phyloP scores from a whole-genome alignment of 2,113 vertebrate species.

The Strix aluco region DNA sequence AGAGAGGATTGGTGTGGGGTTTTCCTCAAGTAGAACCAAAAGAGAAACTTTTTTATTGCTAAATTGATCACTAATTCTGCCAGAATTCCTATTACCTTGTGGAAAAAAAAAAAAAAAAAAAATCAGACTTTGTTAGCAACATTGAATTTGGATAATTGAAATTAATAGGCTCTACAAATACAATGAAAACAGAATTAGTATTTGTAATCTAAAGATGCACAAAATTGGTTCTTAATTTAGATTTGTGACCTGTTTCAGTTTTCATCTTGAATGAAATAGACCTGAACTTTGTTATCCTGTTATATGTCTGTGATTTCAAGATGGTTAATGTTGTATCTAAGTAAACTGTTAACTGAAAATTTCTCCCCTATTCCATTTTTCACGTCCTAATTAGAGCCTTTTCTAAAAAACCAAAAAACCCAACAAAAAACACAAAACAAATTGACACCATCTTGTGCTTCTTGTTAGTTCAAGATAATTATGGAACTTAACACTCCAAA shows the following conservation, averaged over 20 bases:
- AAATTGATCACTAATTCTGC: not conserved
- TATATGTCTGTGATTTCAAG: not conserved
- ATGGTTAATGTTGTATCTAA: not conserved
- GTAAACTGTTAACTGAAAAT: not conserved
- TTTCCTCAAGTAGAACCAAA: not conserved
- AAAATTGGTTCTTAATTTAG: not conserved
- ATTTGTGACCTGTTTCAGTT: not conserved
- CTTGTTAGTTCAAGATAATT: slow-evolving; percentile 39
- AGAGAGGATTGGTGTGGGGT: not conserved
- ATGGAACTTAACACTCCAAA: slow-evolving; percentile 16
- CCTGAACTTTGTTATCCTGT: not conserved
- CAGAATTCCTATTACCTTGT: not conserved
- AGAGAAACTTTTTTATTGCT: not conserved
- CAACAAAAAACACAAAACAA: not conserved
- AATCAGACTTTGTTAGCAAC: not conserved
- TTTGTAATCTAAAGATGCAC: not conserved
- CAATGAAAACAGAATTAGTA: not conserved
- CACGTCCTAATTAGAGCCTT: not conserved
- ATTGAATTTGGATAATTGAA: not conserved
- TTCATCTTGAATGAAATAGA: not conserved
- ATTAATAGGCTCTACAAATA: not conserved
- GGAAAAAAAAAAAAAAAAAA: not conserved
- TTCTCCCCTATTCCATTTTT: not conserved
- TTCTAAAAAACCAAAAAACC: not conserved
- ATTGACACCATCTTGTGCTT: not conserved